A percentile compares a stretch with the other conserved stretches of the same genome.
Conservation (phyloP, 2,888 invertebrate species). For the Antitype chi region DNA sequence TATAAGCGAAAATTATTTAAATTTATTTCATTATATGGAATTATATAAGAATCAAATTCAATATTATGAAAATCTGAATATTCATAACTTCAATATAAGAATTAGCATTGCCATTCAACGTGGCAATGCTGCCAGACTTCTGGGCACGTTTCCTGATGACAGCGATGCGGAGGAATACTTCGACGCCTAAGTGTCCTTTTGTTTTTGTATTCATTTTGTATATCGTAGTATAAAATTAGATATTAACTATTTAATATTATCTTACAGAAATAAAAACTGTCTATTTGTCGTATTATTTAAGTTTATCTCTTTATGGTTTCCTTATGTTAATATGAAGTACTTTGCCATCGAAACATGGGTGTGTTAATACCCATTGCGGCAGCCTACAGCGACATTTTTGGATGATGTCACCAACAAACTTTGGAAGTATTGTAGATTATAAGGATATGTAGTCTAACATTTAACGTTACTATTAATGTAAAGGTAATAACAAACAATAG, state of each 20-base stretch:
- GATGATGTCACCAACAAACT: constrained; percentile 37
- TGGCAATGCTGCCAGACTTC: too few relatives aligned
- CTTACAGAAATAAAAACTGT: too few relatives aligned
- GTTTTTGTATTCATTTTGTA: too few relatives aligned
- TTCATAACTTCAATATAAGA: too few relatives aligned
- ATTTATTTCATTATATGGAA: constrained; percentile 45
- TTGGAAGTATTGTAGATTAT: constrained; percentile 16
- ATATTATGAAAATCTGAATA: too few relatives aligned
- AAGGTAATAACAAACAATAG: neutral
- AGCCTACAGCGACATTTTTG: constrained; percentile 32
- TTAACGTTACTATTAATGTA: neutral
- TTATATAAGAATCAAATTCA: too few relatives aligned
- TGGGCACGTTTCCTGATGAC: too few relatives aligned
- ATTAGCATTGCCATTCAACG: too few relatives aligned
- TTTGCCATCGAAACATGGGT: constrained; percentile 36
- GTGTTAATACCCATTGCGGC: constrained; percentile 33
- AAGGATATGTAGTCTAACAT: constrained; percentile 20
- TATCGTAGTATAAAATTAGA: too few relatives aligned
- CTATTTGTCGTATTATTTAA: constrained; percentile 33
- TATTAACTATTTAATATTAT: too few relatives aligned
- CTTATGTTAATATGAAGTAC: constrained; percentile 50
- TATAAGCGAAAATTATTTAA: constrained; percentile 35
- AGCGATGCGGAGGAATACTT: too few relatives aligned
- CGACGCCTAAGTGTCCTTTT: too few relatives aligned
- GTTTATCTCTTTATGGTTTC: constrained; percentile 43